Evolutionary conservation across 92 coral and sea anemone species (phyloP), one percentile per base, ranked within the genome.

Genomic region (Diadumene lineata): DNA sequence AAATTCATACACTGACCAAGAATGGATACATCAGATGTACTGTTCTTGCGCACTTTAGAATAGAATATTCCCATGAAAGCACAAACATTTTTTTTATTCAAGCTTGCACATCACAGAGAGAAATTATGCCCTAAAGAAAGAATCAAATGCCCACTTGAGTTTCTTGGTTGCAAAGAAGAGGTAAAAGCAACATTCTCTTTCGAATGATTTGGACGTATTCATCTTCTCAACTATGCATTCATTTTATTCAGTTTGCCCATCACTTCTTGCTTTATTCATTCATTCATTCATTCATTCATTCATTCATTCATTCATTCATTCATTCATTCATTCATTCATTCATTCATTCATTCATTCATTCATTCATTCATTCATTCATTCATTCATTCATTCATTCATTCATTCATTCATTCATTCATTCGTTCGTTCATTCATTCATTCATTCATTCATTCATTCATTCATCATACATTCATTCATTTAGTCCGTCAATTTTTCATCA

Each of bases 101-200:
- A 68, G 79, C 60, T 74, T 55, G 30, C 70, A 16, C 17, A 43
- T n/a, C 79, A 74, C 43, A 43, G 11, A 11, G 66, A 74, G 70
- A 32, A 19, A 11, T 56, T 32, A 29, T 74, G 79, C 33, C 79
- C 79, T 1, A 74, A 74, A 31, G 43, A 29, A 24, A 74, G 34
- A 60, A 30, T 53, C 18, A 74, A 34, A 18, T 74, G 79, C 44
- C 79, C 79, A n/a, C 26, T 61, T n/a, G 19, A 19, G 21, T 74
- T 31, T 48, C 18, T 74, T 7, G 79, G 79, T 4, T 74, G 79
- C 29, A 56, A 1, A 21, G 60, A 56, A 56, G 79, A 74, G 79
- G 79, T 74, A 61, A 30, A 38, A 44, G n/a, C n/a, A n/a, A n/a
- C n/a, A n/a, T n/a, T n/a, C n/a, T 38, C 48, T 38, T 4, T 38